Evolutionary conservation across 1,140 invertebrate genomes (phyloP).

Genomic region (Scaptomyza hsui): DNA sequence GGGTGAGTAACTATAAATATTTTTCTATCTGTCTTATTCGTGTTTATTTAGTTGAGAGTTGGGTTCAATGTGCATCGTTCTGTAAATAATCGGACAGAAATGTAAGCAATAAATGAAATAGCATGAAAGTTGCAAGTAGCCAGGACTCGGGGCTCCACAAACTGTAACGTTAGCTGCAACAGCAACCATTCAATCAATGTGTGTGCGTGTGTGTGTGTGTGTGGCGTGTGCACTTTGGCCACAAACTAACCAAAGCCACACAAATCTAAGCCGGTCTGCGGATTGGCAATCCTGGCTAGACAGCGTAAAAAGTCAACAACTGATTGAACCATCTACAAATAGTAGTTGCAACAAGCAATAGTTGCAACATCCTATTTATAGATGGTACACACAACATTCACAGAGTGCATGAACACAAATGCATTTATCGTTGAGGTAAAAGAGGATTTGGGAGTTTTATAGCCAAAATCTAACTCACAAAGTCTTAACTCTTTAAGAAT

Average conservation of each 20-base stretch:
- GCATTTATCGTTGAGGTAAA: neutral
- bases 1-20: slow-evolving; percentile 84
- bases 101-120: slow-evolving; percentile 41
- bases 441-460: too few relatives aligned
- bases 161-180: slow-evolving; percentile 42
- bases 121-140: slow-evolving; percentile 34
- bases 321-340: slow-evolving; percentile 40
- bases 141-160: slow-evolving; percentile 23
- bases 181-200: slow-evolving; percentile 19
- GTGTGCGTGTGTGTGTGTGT: neutral
- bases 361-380: neutral
- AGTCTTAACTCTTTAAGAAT: too few relatives aligned
- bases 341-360: slow-evolving; percentile 6
- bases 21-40: neutral
- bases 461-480: too few relatives aligned
- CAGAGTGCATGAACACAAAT: neutral
- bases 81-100: slow-evolving; percentile 28
- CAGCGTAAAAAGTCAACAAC: slow-evolving; percentile 40
- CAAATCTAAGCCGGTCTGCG: slow-evolving; percentile 16
- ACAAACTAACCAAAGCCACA: slow-evolving; percentile 53
- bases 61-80: slow-evolving; percentile 4
- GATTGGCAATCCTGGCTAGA: slow-evolving; percentile 10
- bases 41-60: slow-evolving; percentile 4
- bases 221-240: slow-evolving; percentile 48
- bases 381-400: neutral